Evolutionary conservation across 2,113 vertebrate species (phyloP).

Genomic region (Oncorhynchus mykiss): DNA sequence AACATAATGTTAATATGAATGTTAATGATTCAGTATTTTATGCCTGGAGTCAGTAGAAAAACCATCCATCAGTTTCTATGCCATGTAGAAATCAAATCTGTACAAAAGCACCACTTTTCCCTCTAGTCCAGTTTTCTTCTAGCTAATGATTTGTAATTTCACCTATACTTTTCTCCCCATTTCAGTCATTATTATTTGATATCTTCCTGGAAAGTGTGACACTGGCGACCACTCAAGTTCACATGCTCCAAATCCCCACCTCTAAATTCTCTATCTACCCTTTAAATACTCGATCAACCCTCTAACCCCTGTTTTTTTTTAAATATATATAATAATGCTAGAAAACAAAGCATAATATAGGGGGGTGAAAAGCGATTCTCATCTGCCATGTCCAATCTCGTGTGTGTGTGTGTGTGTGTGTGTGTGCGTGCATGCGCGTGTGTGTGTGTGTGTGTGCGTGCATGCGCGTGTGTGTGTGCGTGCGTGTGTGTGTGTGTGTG

Average conservation of each 20-base stretch:
- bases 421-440: conserved; percentile 12
- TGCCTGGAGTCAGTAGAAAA: too few species aligned
- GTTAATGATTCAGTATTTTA: too few species aligned
- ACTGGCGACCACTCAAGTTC: neutral
- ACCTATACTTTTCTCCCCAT: neutral
- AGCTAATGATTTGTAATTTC: neutral
- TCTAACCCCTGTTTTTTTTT: too few species aligned
- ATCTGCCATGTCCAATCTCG: conserved; percentile 64
- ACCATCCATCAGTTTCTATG: too few species aligned
- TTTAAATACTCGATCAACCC: neutral
- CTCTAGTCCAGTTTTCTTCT: too few species aligned
- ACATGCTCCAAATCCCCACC: neutral
- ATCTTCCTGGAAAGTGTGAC: neutral
- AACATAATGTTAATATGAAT: too few species aligned
- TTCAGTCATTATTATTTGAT: neutral
- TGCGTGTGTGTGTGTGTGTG: neutral
- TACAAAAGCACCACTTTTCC: too few species aligned
- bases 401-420: conserved; percentile 55
- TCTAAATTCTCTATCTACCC: neutral
- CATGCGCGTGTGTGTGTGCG: neutral
- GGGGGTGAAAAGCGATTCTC: conserved; percentile 47
- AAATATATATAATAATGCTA: conserved; percentile 69
- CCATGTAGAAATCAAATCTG: too few species aligned
- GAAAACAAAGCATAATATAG: conserved; percentile 32
- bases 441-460: neutral